Evolutionary conservation across 2,797 vertebrate species (phyloP).

Genomic region (Simalia tracyae): DNA sequence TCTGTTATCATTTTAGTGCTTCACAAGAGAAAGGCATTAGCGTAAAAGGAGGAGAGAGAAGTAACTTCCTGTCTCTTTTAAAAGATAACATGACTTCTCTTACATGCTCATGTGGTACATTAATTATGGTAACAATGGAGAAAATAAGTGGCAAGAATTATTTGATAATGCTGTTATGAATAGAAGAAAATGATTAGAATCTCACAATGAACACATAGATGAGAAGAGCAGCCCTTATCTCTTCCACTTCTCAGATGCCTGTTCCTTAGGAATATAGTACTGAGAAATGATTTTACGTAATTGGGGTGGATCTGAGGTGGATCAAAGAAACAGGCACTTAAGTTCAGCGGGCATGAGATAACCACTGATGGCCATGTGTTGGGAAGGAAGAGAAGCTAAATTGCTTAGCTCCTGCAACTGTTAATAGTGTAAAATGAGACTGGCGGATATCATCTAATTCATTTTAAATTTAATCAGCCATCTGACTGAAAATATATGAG

Average conservation of each 20-base stretch:
- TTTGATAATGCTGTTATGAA: slow-evolving; percentile 19
- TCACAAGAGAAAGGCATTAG: neutral
- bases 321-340: slow-evolving; percentile 53
- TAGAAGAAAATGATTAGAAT: slow-evolving; percentile 25
- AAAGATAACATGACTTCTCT: neutral
- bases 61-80: neutral
- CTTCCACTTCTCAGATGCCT: neutral
- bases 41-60: neutral
- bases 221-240: neutral
- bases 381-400: slow-evolving; percentile 61
- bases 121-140: slow-evolving; percentile 1
- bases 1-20: neutral
- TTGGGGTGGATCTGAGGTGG: slow-evolving; percentile 37
- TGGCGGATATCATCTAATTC: slow-evolving; percentile 66
- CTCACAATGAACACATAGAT: slow-evolving; percentile 8
- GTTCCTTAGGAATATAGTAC: slow-evolving; percentile 4
- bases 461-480: slow-evolving; percentile 71
- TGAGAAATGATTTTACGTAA: slow-evolving; percentile 44
- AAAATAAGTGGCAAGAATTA: slow-evolving; percentile 14
- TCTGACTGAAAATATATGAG: slow-evolving; percentile 65
- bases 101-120: neutral
- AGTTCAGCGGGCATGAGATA: slow-evolving; percentile 58
- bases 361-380: slow-evolving; percentile 63
- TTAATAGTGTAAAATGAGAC: slow-evolving; percentile 67
- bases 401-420: slow-evolving; percentile 62